Base-by-base conservation (phyloP, 2,797 vertebrate genomes). In the Gastrophryne carolinensis region DNA sequence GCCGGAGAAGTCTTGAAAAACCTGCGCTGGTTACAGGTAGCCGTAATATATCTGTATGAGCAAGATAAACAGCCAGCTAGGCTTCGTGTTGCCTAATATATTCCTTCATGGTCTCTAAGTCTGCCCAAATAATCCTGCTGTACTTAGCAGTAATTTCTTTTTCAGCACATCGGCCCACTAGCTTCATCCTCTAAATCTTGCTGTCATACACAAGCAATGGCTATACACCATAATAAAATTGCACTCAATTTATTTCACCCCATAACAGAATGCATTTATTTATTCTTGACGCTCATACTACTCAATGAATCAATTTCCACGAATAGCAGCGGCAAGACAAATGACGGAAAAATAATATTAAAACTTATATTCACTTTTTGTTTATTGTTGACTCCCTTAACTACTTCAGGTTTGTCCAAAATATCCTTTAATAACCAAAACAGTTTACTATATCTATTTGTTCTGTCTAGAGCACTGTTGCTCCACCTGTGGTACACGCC, bases 81-180 rank as follows among this genome's bases (percentile, higher is more conserved):
- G 21, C 23, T 58, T 34, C 57, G 7, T 39, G 58, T 47, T 6
- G 12, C 67, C 23, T 5, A 13, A 47, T 71, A 58, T 58, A 60
- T 68, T 54, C 53, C 50, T 68, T 26, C 44, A 24, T 66, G 63
- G 35, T 52, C 6, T 52, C 17, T 52, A n/a, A 50, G 44, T 52
- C 63, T 34, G 49, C 50, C 3, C 17, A 39, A 37, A 68, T 71
- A 60, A 71, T 71, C 54, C 29, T 7, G 5, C 24, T 15, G 5
- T 50, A 12, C 49, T 71, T 71, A 60, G 39, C 39, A 29, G 17
- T 58, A 23, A 58, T 32, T 70, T 50, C 19, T 58, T 71, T 44
- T 60, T 71, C 47, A 57, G 7, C 3, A 58, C 68, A 71, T 71
- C 56, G 24, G 29, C 29, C 32, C 29, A 60, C 41, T 49, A 24